Conservation (phyloP, 2,113 vertebrate species). For the Catagonus wagneri region DNA sequence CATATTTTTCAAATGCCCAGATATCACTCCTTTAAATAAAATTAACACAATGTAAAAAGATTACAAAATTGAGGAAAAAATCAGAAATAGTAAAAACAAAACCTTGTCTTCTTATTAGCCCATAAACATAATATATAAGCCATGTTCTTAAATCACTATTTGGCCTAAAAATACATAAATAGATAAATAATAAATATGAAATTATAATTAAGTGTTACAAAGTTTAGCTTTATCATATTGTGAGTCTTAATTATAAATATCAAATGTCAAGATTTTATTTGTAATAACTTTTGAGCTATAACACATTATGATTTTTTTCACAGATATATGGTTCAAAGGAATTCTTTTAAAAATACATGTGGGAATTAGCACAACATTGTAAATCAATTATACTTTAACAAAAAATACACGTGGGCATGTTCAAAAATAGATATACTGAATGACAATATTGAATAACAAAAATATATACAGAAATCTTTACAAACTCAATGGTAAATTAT, state of each 20-base stretch:
- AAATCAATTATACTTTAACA: too few relatives aligned
- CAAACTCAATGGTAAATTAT: conserved; percentile 11
- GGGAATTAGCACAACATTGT: too few relatives aligned
- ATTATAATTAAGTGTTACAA: not conserved
- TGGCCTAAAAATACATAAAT: not conserved
- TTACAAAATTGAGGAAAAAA: conserved; percentile 15
- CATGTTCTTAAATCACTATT: conserved; percentile 40
- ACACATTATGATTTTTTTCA: conserved; percentile 22
- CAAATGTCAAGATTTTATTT: conserved; percentile 2
- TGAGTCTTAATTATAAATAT: conserved; percentile 44
- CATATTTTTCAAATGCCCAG: conserved; percentile 9
- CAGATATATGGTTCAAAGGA: not conserved
- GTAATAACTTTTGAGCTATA: not conserved
- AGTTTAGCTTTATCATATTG: conserved; percentile 34
- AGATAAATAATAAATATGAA: conserved; percentile 53
- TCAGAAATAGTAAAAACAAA: conserved; percentile 11
- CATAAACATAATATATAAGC: not conserved
- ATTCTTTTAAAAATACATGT: conserved; percentile 18
- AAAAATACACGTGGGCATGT: not conserved
- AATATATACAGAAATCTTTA: not conserved
- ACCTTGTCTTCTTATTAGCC: not conserved
- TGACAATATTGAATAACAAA: not conserved
- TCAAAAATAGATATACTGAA: not conserved
- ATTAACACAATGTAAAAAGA: not conserved
- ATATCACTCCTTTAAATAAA: not conserved